Conservation (phyloP, 2,888 invertebrate species). For the Pheosia gnoma region DNA sequence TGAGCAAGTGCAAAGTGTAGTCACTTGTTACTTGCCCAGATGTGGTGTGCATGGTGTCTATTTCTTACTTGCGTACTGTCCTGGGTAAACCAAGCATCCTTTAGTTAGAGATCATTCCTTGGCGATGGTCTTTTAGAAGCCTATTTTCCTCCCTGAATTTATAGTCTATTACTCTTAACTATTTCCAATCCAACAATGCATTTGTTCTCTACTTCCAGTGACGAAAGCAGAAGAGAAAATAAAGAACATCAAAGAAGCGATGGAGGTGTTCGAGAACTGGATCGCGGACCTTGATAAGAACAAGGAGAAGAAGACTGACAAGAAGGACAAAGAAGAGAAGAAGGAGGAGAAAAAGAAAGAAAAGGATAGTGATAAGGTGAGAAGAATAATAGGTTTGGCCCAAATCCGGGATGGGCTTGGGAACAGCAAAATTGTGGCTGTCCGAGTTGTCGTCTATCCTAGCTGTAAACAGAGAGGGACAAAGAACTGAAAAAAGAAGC, state of each 20-base stretch:
- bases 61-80: too few relatives aligned
- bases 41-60: too few relatives aligned
- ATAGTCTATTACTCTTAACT: not conserved
- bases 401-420: not conserved
- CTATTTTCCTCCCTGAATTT: too few relatives aligned
- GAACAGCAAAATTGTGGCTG: too few relatives aligned
- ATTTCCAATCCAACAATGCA: not conserved
- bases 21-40: too few relatives aligned
- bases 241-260: conserved; percentile 87
- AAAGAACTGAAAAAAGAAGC: too few relatives aligned
- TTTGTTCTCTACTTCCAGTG: conserved; percentile 67
- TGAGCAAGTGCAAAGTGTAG: too few relatives aligned
- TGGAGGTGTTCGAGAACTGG: conserved; percentile 88
- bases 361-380: conserved; percentile 44
- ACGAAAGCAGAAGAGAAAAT: conserved; percentile 89
- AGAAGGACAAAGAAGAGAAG: conserved; percentile 49
- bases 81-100: too few relatives aligned
- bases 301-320: conserved; percentile 55
- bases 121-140: too few relatives aligned
- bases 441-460: too few relatives aligned
- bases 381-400: not conserved
- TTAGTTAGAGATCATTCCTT: too few relatives aligned
- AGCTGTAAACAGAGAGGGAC: too few relatives aligned
- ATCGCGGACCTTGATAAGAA: conserved; percentile 80
- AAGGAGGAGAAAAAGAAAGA: conserved; percentile 31